Conservation (phyloP, 2,113 vertebrate genomes). For the Prochilodus magdalenae region DNA sequence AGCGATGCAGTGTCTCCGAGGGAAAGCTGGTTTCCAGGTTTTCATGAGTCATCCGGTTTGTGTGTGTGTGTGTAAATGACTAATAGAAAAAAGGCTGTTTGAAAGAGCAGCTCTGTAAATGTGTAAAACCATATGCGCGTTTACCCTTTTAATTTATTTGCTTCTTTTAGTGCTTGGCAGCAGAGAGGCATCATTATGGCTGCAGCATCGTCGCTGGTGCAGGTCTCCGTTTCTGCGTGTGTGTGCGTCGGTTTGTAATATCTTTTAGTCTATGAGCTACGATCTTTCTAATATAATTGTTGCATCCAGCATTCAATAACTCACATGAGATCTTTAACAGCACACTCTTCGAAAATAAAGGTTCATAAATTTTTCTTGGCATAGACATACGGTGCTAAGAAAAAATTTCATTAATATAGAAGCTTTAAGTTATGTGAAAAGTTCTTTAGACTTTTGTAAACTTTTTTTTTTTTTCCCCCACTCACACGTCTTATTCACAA, state of each 20-base stretch:
- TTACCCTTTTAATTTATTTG: background rate
- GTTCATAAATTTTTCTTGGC: too few species aligned
- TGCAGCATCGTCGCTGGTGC: background rate
- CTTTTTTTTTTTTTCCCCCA: too few species aligned
- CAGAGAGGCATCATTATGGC: background rate
- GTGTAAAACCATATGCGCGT: background rate
- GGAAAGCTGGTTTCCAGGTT: background rate
- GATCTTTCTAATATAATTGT: background rate
- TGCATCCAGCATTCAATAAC: constrained; percentile 22
- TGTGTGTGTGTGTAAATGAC: background rate
- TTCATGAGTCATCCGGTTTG: constrained; percentile 12
- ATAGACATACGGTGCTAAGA: too few species aligned
- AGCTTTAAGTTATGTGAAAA: too few species aligned
- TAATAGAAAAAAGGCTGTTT: background rate
- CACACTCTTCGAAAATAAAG: too few species aligned
- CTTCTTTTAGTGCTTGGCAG: background rate
- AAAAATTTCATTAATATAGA: too few species aligned
- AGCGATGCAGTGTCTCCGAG: background rate
- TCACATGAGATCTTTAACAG: constrained; percentile 19
- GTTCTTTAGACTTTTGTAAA: too few species aligned
- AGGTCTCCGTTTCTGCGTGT: background rate
- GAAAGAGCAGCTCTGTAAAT: background rate
- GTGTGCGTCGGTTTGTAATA: background rate
- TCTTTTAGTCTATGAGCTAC: background rate
- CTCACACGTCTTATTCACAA: too few species aligned